Evolutionary conservation across 2,113 vertebrate species (phyloP).

Genomic region (Chionis minor): DNA sequence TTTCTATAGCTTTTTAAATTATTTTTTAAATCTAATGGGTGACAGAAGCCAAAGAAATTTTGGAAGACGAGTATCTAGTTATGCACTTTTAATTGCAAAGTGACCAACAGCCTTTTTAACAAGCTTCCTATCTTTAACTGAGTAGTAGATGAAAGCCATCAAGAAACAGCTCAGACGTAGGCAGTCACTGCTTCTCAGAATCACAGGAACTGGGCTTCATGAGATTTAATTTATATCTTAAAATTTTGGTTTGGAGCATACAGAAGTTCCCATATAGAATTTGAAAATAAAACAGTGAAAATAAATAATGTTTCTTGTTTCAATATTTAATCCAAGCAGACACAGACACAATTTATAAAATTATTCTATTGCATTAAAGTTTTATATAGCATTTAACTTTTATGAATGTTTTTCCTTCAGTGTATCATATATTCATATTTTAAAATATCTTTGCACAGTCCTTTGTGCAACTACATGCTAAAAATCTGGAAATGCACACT

Average conservation of each 20-base stretch:
- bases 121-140: neutral
- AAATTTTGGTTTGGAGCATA: neutral
- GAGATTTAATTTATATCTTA: neutral
- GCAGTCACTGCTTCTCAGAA: neutral
- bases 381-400: slow-evolving; percentile 66
- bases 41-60: neutral
- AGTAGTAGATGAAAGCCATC: neutral
- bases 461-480: slow-evolving; percentile 74
- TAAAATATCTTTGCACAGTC: slow-evolving; percentile 74
- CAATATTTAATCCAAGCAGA: slow-evolving; percentile 66
- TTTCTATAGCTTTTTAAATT: neutral
- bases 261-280: neutral
- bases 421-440: slow-evolving; percentile 69
- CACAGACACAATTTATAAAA: slow-evolving; percentile 69
- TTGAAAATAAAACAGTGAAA: slow-evolving; percentile 32
- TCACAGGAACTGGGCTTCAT: neutral
- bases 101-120: neutral
- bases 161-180: neutral
- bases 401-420: slow-evolving; percentile 66
- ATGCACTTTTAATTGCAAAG: neutral
- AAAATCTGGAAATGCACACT: slow-evolving; percentile 76
- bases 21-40: neutral
- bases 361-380: slow-evolving; percentile 76
- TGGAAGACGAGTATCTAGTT: neutral
- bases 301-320: slow-evolving; percentile 32